Evolutionary conservation across 2,113 vertebrate genomes (phyloP), one percentile per base, ranked within the genome.

Genomic region (Odontesthes bonariensis): DNA sequence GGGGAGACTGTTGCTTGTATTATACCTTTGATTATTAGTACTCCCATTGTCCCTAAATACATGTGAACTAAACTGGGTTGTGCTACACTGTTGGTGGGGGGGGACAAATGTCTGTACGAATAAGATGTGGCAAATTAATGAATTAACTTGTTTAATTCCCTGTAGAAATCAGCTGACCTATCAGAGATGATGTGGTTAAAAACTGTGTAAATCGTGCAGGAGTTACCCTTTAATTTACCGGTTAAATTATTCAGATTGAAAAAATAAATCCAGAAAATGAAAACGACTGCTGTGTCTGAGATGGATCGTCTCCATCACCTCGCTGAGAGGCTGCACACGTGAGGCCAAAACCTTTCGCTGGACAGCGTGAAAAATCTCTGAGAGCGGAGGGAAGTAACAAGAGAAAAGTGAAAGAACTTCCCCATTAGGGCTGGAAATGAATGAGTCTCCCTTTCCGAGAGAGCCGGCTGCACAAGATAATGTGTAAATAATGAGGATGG

Each of bases 401-500:
- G 33, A 64, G 58, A 57, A 20, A 53, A 19, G 6, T 49, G 8
- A n/a, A 17, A 51, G 66, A 51, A 56, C n/a, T 16, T 38, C 73
- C 60, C 70, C 65, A 73, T 70, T 75, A 70, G 44, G 22, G 49
- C 1, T 42, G 46, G 77, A 23, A 65, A 84, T 49, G 63, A 85
- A 75, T 27, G 65, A 72, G 63, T 27, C 74, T 42, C 54, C 73
- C 61, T 38, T 55, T 69, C 53, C 61, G 32, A 68, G 64, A 46
- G 66, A 67, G 54, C 59, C 17, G 31, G 72, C 67, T 20, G 9
- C 51, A 14, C 59, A 0, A 52, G 72, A 72, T 83, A 83, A 82
- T 12, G 79, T 67, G 69, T 74, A 70, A 79, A 86, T 77, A 83
- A 87, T 65, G 69, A 89, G 74, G 42, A 52, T 0, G 56, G 76